Evolutionary conservation across 2,113 vertebrate genomes (phyloP).

Genomic region (Sinocyclocheilus anshuiensis): DNA sequence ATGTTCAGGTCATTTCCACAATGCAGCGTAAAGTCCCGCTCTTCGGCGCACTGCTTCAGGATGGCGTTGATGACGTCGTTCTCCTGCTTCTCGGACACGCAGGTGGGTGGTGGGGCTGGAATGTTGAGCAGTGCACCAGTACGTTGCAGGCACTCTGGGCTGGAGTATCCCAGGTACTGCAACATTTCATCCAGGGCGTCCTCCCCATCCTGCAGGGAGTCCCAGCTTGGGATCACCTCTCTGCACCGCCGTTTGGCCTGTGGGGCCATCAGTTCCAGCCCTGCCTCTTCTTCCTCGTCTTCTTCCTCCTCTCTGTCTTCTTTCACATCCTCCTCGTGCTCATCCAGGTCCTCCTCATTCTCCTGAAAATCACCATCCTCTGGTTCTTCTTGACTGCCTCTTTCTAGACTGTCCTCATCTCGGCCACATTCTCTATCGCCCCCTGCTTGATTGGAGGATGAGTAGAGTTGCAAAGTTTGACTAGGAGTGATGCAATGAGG

Average conservation of each 20-base stretch:
- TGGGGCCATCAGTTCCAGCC: slow-evolving; percentile 78
- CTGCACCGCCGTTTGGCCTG: slow-evolving; percentile 86
- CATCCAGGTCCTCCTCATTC: slow-evolving; percentile 53
- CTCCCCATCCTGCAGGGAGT: slow-evolving; percentile 88
- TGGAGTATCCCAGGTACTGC: slow-evolving; percentile 91
- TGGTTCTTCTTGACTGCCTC: slow-evolving; percentile 69
- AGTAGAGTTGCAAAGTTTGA: slow-evolving; percentile 49
- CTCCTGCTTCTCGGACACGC: slow-evolving; percentile 97
- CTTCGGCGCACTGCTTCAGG: slow-evolving; percentile 92
- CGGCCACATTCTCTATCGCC: slow-evolving; percentile 50
- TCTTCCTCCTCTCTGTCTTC: slow-evolving; percentile 45
- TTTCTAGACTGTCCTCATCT: slow-evolving; percentile 67
- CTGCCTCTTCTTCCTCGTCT: slow-evolving; percentile 74
- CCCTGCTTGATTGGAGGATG: slow-evolving; percentile 50
- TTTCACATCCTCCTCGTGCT: slow-evolving; percentile 43
- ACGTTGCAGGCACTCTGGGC: slow-evolving; percentile 93
- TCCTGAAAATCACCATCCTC: slow-evolving; percentile 54
- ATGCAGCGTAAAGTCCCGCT: slow-evolving; percentile 89
- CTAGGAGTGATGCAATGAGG: slow-evolving; percentile 71
- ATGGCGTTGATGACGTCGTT: slow-evolving; percentile 98
- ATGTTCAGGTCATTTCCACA: slow-evolving; percentile 91
- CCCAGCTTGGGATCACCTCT: slow-evolving; percentile 92
- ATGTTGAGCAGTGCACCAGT: slow-evolving; percentile 91
- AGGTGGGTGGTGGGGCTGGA: slow-evolving; percentile 89
- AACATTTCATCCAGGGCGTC: slow-evolving; percentile 95